A percentile compares a stretch with the other conserved stretches of the same genome.
Conservation (phyloP, 2,797 vertebrate genomes). For the Rhabdomys pumilio region DNA sequence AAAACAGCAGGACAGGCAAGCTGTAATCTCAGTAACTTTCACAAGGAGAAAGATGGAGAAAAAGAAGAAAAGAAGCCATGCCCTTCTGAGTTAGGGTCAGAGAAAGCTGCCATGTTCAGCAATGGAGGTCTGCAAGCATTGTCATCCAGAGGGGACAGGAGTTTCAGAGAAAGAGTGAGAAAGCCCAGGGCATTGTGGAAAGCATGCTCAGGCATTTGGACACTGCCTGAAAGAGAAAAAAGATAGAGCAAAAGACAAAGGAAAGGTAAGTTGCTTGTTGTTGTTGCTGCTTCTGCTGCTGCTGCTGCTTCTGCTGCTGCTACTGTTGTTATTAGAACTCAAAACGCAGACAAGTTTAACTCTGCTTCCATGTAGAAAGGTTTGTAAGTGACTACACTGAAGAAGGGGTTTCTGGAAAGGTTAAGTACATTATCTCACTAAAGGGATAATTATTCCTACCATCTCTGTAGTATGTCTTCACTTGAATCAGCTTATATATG, state of each 20-base stretch:
- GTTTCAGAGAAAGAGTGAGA: not conserved
- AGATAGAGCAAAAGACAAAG: not conserved
- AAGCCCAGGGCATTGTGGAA: not conserved
- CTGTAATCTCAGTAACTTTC: not conserved
- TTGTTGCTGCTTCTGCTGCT: not conserved
- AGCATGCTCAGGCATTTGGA: not conserved
- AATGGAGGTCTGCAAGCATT: not conserved
- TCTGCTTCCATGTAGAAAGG: not conserved
- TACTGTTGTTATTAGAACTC: not conserved
- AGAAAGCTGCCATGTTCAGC: not conserved
- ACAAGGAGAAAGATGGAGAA: not conserved
- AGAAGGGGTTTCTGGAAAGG: not conserved
- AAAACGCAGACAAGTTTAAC: not conserved
- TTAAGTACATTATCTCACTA: not conserved
- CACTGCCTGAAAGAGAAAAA: not conserved
- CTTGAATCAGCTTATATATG: not conserved
- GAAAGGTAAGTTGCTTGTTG: not conserved
- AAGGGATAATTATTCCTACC: not conserved
- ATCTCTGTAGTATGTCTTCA: not conserved
- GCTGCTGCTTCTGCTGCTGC: not conserved
- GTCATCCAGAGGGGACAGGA: no score
- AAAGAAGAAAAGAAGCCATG: not conserved
- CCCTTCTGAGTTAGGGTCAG: not conserved
- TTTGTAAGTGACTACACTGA: not conserved
- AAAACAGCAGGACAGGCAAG: not conserved